A percentile compares a stretch with the other conserved stretches of the same genome.
These are phyloP conservation scores for Nothocercus julius DNA, from an alignment of 2,113 vertebrate species.

Conservation along the genomic window DNA sequence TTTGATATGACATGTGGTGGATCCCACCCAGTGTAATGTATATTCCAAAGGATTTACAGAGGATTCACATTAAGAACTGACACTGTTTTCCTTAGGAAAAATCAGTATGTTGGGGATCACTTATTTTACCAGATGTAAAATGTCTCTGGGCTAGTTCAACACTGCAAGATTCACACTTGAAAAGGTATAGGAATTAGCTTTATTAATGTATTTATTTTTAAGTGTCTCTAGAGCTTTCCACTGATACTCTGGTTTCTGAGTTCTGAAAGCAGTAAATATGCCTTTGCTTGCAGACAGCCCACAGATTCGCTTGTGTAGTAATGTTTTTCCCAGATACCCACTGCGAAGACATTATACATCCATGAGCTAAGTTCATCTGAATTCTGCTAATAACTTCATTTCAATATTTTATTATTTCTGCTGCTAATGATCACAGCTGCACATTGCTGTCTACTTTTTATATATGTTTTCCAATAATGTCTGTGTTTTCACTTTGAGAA, in stretches of 20 bases:
- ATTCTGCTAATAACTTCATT: neutral
- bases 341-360: neutral
- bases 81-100: neutral
- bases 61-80: fast-evolving
- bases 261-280: neutral
- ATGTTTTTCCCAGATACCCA: neutral
- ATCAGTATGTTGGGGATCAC: fast-evolving
- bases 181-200: neutral
- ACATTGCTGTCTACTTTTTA: neutral
- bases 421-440: neutral
- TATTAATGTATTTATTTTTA: neutral
- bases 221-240: neutral
- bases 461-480: neutral
- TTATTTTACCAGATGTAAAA: neutral
- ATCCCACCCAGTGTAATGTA: neutral
- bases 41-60: fast-evolving
- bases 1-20: neutral
- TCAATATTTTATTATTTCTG: neutral
- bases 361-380: neutral
- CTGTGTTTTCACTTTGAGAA: neutral
- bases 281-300: neutral
- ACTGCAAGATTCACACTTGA: neutral
- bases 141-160: neutral
- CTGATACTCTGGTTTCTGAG: neutral
- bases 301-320: neutral